Conservation (phyloP, 2,797 vertebrate species). For the Artibeus lituratus region DNA sequence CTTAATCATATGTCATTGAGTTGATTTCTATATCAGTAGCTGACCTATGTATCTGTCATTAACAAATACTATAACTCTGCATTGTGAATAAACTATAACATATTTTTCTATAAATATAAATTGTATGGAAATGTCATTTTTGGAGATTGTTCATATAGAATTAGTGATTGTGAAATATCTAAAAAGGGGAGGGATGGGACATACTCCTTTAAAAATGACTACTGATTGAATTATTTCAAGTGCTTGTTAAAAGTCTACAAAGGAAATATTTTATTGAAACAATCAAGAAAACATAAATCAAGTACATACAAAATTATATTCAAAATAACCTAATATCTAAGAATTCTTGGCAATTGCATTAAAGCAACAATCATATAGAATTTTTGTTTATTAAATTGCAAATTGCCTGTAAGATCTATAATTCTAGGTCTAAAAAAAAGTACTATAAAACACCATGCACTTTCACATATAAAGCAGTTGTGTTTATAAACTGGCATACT, state of each 20-base stretch:
- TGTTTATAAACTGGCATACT: not conserved
- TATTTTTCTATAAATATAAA: not conserved
- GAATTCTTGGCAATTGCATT: not conserved
- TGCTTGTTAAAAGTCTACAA: not conserved
- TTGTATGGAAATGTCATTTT: not conserved
- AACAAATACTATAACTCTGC: not conserved
- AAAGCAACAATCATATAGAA: not conserved
- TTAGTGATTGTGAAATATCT: not conserved
- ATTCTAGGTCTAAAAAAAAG: not conserved
- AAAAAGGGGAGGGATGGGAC: not conserved
- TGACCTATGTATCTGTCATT: not conserved
- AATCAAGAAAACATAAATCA: not conserved
- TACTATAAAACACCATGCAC: not conserved
- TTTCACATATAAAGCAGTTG: not conserved
- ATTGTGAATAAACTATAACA: not conserved
- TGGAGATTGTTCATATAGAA: not conserved
- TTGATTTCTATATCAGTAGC: not conserved
- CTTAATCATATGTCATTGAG: not conserved
- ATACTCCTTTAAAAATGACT: not conserved
- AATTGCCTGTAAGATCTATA: not conserved
- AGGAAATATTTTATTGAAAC: not conserved
- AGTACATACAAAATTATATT: not conserved
- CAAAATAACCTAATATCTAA: not conserved
- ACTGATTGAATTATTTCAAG: not conserved
- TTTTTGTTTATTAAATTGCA: not conserved